These are phyloP conservation scores for Zonotrichia leucophrys DNA, from an alignment of 2,113 vertebrate species.

Conservation along the genomic window DNA sequence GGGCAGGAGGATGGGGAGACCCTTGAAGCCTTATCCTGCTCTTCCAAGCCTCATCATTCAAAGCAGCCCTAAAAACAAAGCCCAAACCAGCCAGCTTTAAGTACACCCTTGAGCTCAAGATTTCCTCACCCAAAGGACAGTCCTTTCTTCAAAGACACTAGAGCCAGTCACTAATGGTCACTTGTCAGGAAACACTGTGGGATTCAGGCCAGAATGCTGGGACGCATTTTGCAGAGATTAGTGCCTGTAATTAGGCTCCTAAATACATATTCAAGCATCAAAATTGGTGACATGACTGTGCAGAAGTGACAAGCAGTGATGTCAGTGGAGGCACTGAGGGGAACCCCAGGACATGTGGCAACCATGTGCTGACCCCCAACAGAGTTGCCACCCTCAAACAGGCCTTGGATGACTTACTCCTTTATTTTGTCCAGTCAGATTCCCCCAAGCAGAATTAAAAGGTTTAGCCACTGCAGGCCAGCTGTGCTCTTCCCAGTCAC, in stretches of 20 bases:
- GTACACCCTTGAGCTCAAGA: not conserved
- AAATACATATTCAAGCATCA: not conserved
- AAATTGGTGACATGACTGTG: not conserved
- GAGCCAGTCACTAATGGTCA: not conserved
- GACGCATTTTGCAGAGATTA: not conserved
- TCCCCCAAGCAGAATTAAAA: not conserved
- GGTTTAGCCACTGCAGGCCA: not conserved
- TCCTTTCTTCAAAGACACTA: not conserved
- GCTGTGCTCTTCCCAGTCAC: not conserved
- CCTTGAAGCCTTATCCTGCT: not conserved
- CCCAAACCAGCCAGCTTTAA: not conserved
- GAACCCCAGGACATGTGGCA: not conserved
- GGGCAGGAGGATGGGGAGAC: not conserved
- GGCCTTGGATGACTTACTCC: not conserved
- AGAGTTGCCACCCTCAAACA: not conserved
- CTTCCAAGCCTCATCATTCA: not conserved
- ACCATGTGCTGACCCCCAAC: not conserved
- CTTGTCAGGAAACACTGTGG: not conserved
- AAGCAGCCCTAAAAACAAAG: not conserved
- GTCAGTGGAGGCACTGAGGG: not conserved
- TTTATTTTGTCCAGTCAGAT: not conserved
- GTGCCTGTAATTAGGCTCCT: not conserved
- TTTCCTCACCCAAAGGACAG: not conserved
- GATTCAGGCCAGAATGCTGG: not conserved
- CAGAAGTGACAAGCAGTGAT: not conserved